A percentile compares a stretch with the other conserved stretches of the same genome.
phyloP scores from a whole-genome alignment of 2,113 vertebrate species.

The Aplodontia rufa region DNA sequence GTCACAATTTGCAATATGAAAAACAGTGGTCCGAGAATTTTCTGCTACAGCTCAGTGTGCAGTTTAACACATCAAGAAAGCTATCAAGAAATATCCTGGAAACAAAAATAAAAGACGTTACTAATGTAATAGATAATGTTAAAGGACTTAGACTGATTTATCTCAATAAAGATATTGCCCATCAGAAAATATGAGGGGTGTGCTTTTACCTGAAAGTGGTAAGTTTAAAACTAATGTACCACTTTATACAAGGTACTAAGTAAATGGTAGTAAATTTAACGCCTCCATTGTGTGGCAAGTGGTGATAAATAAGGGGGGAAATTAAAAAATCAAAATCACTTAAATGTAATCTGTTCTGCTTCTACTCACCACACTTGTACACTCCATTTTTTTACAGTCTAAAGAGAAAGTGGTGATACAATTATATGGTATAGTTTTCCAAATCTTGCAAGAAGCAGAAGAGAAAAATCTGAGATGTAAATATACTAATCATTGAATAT shows the following conservation, averaged over 20 bases:
- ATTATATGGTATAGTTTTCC: not conserved
- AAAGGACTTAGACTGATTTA: not conserved
- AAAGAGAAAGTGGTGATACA: not conserved
- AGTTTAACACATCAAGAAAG: constrained; percentile 1
- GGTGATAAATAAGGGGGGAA: not conserved
- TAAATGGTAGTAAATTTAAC: not conserved
- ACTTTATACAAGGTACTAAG: not conserved
- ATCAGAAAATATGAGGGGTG: not conserved
- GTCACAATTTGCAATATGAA: not conserved
- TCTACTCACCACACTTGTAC: not conserved
- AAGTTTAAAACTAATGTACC: not conserved
- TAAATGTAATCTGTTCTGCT: not conserved
- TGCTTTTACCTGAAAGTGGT: not conserved
- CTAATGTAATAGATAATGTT: not conserved
- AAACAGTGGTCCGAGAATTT: not conserved
- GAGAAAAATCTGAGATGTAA: not conserved
- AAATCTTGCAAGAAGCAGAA: not conserved
- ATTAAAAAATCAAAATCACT: not conserved
- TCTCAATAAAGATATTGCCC: constrained; percentile 3
- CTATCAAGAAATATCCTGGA: not conserved
- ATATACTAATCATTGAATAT: not conserved
- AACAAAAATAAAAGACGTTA: constrained; percentile 12
- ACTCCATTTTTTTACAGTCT: not conserved
- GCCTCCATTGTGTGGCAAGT: not conserved
- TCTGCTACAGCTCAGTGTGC: not conserved